Conservation (phyloP, 2,797 vertebrate species). For the Calcarius lapponicus region DNA sequence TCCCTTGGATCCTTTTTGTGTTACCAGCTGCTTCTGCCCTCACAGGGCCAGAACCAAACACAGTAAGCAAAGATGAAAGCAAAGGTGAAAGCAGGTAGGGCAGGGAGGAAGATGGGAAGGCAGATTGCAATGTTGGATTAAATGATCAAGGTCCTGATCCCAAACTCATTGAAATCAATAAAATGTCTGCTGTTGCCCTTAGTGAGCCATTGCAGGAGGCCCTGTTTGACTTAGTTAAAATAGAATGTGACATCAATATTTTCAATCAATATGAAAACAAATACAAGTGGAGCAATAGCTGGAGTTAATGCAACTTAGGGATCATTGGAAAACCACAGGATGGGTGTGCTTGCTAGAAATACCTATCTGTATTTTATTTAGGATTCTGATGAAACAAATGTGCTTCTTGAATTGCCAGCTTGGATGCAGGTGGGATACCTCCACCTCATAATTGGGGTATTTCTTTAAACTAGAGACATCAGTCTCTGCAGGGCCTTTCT, state of each 20-base stretch:
- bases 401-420: rapidly evolving
- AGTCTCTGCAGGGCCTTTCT: not conserved
- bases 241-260: not conserved
- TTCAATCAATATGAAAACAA: not conserved
- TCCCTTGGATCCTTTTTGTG: not conserved
- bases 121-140: not conserved
- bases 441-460: not conserved
- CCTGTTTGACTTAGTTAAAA: constrained; percentile 12
- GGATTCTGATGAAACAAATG: not conserved
- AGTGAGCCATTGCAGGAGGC: not conserved
- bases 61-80: not conserved
- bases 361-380: not conserved
- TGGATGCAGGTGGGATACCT: not conserved
- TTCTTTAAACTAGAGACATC: not conserved
- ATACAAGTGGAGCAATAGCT: not conserved
- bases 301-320: not conserved
- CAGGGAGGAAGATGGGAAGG: not conserved
- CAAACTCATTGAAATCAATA: not conserved
- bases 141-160: not conserved
- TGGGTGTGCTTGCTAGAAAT: not conserved
- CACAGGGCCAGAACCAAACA: not conserved
- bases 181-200: not conserved
- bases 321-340: not conserved
- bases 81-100: not conserved
- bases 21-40: not conserved